Conservation (phyloP, 2,113 vertebrate genomes). For the Gavialis gangeticus region DNA sequence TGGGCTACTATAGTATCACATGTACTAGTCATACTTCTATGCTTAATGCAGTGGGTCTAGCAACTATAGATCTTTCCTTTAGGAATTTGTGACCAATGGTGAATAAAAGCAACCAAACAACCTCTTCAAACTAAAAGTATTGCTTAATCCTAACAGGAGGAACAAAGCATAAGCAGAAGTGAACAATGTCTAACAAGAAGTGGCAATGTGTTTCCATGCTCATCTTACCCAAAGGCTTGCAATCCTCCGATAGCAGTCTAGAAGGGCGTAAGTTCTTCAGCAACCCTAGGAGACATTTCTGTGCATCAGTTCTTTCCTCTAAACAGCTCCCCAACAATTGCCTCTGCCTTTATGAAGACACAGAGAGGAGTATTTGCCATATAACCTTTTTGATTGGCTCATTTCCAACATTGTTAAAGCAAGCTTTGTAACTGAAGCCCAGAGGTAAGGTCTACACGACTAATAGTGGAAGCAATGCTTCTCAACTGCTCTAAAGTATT, state of each 20-base stretch:
- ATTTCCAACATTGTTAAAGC: not conserved
- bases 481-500: not conserved
- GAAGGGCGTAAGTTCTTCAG: not conserved
- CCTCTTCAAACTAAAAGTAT: too few species aligned
- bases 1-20: not conserved
- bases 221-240: not conserved
- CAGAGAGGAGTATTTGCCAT: not conserved
- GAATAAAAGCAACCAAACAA: not conserved
- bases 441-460: accelerated
- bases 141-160: not conserved
- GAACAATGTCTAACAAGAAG: not conserved
- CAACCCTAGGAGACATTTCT: not conserved
- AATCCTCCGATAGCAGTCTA: not conserved
- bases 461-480: not conserved
- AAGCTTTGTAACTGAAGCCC: not conserved
- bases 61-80: not conserved
- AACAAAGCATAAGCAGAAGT: not conserved
- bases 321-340: not conserved
- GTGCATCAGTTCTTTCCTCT: not conserved
- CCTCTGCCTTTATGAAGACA: not conserved
- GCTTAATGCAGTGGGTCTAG: not conserved
- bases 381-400: not conserved
- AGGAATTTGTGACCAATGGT: not conserved
- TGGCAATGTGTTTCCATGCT: not conserved
- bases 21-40: not conserved